phyloP scores from a whole-genome alignment of 1,140 invertebrate genomes.

The Helicorthomorpha holstii region DNA sequence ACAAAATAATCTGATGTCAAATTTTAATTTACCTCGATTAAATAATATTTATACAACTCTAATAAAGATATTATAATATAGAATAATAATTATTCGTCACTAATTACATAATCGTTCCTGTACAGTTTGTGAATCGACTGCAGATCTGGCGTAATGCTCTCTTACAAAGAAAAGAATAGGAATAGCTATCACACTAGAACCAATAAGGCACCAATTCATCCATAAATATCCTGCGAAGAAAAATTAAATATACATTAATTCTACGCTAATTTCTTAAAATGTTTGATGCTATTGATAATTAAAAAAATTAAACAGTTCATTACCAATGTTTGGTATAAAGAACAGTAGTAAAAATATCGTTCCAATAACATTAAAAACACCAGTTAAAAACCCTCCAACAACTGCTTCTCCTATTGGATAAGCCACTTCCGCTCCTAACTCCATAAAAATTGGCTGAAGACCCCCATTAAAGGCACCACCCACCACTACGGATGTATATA shows the following conservation, averaged over 20 bases:
- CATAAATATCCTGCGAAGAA: background rate
- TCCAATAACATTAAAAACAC: slow-evolving; percentile 26
- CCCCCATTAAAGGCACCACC: slow-evolving; percentile 28
- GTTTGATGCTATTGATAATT: background rate
- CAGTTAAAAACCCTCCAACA: slow-evolving; percentile 29
- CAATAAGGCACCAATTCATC: background rate
- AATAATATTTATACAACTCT: no score
- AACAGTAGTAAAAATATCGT: slow-evolving; percentile 26
- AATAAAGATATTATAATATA: no score
- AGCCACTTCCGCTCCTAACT: slow-evolving; percentile 30
- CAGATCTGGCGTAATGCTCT: background rate
- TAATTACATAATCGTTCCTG: no score
- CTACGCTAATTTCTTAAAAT: no score
- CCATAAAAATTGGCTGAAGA: slow-evolving; percentile 29
- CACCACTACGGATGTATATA: slow-evolving; percentile 20
- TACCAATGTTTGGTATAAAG: slow-evolving; percentile 23
- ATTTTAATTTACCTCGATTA: no score
- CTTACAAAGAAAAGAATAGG: background rate
- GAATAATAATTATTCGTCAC: no score
- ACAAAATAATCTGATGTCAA: no score
- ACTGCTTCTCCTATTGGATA: slow-evolving; percentile 33
- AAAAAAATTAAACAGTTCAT: background rate
- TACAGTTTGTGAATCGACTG: background rate
- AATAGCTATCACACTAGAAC: background rate
- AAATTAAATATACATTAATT: background rate